Evolutionary conservation across 2,113 vertebrate species (phyloP).

Genomic region (Etheostoma spectabile): DNA sequence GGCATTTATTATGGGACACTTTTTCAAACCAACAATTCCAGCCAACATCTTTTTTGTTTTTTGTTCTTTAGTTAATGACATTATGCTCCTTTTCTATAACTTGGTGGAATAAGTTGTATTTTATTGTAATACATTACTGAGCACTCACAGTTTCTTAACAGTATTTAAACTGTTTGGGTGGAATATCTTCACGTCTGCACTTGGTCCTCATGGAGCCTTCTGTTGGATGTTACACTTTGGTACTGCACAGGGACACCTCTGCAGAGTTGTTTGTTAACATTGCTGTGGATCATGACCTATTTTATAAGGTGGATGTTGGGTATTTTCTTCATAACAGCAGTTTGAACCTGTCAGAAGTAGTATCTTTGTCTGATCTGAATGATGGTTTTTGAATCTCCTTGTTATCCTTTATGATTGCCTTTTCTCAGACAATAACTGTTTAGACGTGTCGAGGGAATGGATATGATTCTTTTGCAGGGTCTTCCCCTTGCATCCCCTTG

Average conservation of each 20-base stretch:
- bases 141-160: neutral
- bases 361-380: conserved; percentile 45
- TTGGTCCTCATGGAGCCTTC: neutral
- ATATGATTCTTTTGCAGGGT: conserved; percentile 44
- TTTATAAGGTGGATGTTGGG: conserved; percentile 42
- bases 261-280: conserved; percentile 23
- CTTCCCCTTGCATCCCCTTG: conserved; percentile 24
- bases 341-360: conserved; percentile 30
- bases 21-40: neutral
- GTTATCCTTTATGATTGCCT: conserved; percentile 55
- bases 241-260: conserved; percentile 23
- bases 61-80: neutral
- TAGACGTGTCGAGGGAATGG: conserved; percentile 46
- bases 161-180: neutral
- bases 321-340: conserved; percentile 38
- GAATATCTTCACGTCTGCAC: neutral
- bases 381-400: conserved; percentile 49
- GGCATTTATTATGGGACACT: too few species aligned
- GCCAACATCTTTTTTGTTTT: neutral
- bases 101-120: neutral
- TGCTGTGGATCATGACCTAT: conserved; percentile 48
- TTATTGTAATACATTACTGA: neutral
- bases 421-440: conserved; percentile 44
- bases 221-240: neutral
- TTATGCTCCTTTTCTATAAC: neutral